These are phyloP conservation scores for Merops nubicus DNA, from an alignment of 2,113 vertebrate genomes.

Conservation along the genomic window DNA sequence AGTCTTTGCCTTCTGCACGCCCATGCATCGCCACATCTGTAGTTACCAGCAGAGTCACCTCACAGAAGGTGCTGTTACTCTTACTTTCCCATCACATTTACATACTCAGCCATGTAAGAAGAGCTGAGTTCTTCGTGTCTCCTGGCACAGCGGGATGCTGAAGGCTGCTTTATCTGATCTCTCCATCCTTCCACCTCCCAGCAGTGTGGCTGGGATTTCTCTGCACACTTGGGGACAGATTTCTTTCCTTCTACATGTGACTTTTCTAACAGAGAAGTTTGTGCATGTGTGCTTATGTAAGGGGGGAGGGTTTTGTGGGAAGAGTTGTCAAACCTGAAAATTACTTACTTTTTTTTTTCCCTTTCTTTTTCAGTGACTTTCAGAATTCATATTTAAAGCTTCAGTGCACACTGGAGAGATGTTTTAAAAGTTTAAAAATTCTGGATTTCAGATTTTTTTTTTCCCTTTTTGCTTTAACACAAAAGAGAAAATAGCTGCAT, in stretches of 20 bases:
- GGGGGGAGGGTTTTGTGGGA: background rate
- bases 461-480: background rate
- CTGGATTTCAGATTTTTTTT: background rate
- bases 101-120: background rate
- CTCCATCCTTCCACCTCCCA: background rate
- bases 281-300: background rate
- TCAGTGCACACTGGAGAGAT: background rate
- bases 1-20: background rate
- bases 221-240: background rate
- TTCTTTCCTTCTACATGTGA: background rate
- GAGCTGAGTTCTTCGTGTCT: background rate
- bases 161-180: background rate
- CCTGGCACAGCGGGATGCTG: background rate
- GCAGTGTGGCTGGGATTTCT: background rate
- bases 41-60: background rate
- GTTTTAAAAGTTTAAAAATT: background rate
- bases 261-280: background rate
- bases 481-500: background rate
- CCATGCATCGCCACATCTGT: background rate
- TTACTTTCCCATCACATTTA: background rate
- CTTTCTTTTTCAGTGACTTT: background rate
- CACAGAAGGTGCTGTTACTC: background rate
- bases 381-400: conserved; percentile 5
- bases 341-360: background rate
- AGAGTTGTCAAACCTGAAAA: background rate